Evolutionary conservation across 2,113 vertebrate species (phyloP).

Genomic region (Fulica atra): DNA sequence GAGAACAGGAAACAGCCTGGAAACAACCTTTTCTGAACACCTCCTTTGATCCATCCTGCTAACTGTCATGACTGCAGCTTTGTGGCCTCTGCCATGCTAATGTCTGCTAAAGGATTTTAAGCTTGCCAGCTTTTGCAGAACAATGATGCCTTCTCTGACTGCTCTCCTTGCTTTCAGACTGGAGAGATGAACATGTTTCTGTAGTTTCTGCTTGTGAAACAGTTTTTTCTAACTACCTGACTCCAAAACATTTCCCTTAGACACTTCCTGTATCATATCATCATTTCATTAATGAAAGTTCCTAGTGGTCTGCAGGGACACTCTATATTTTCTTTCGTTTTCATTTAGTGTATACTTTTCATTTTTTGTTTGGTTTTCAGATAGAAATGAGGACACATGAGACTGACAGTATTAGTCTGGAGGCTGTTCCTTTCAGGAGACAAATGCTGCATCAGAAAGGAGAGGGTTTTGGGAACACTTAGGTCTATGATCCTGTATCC

Average conservation of each 20-base stretch:
- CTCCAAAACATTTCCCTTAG: not conserved
- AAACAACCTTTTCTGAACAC: not conserved
- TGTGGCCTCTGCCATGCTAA: not conserved
- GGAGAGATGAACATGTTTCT: not conserved
- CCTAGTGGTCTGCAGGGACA: not conserved
- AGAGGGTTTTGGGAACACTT: not conserved
- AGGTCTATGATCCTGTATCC: accelerated
- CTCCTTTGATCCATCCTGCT: conserved; percentile 8
- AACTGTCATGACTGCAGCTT: not conserved
- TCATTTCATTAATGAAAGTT: not conserved
- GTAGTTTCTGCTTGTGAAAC: not conserved
- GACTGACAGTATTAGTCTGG: not conserved
- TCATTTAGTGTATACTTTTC: not conserved
- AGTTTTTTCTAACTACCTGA: not conserved
- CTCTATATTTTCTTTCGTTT: not conserved
- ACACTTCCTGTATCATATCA: not conserved
- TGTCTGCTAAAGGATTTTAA: not conserved
- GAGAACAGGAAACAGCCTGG: not conserved
- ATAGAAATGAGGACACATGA: not conserved
- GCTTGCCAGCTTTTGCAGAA: conserved; percentile 7
- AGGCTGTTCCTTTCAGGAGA: not conserved
- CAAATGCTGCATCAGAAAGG: not conserved
- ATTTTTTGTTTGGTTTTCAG: not conserved
- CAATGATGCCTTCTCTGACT: not conserved
- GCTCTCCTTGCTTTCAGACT: not conserved